Evolutionary conservation across 2,888 invertebrate genomes (phyloP).

Genomic region (Agrypnus murinus): DNA sequence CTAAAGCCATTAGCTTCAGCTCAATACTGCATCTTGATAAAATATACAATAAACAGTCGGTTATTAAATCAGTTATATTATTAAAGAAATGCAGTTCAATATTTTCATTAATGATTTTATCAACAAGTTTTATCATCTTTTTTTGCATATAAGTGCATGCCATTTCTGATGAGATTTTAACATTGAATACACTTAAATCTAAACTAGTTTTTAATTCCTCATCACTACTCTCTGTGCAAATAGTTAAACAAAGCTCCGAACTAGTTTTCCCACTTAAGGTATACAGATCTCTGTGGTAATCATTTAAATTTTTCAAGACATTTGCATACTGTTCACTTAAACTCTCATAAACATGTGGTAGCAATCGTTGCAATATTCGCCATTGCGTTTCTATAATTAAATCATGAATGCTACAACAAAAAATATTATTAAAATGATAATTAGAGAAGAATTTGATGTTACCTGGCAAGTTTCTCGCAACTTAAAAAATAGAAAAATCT

Average conservation of each 20-base stretch:
- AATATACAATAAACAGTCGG: conserved; percentile 43
- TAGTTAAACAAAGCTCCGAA: too few species aligned
- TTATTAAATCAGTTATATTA: conserved; percentile 14
- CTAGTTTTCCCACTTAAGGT: too few species aligned
- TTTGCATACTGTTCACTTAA: conserved; percentile 73
- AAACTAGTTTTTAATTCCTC: conserved; percentile 61
- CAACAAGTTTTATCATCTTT: conserved; percentile 62
- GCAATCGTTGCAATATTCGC: conserved; percentile 74
- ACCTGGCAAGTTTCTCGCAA: conserved; percentile 73
- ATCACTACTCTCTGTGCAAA: conserved; percentile 72
- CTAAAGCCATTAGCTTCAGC: conserved; percentile 46
- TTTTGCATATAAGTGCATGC: conserved; percentile 59
- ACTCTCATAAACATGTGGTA: conserved; percentile 72
- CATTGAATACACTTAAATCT: conserved; percentile 62
- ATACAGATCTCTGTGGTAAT: conserved; percentile 70
- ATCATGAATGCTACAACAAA: conserved; percentile 72
- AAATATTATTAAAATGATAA: not conserved
- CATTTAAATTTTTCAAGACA: conserved; percentile 70
- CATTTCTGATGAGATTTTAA: conserved; percentile 59
- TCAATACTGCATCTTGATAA: conserved; percentile 43
- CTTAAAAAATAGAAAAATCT: conserved; percentile 79
- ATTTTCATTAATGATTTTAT: conserved; percentile 57
- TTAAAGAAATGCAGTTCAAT: conserved; percentile 57
- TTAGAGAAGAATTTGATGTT: conserved; percentile 44
- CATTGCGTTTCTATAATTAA: conserved; percentile 75